A percentile compares a stretch with the other conserved stretches of the same genome.
Conservation (phyloP, 2,888 invertebrate species). For the Melieria picta region DNA sequence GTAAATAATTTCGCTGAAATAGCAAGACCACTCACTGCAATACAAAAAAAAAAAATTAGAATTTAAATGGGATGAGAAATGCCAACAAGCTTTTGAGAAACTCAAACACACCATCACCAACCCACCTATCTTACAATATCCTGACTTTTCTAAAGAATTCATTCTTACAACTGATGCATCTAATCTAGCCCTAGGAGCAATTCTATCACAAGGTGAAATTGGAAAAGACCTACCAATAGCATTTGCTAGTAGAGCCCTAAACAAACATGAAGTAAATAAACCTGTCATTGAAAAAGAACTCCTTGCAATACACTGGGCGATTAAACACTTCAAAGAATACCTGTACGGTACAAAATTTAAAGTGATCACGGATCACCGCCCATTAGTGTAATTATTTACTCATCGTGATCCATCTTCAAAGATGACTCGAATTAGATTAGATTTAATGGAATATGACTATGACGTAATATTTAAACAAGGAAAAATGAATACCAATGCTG, state of each 20-base stretch:
- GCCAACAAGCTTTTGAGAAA: conserved; percentile 25
- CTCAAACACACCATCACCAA: conserved; percentile 27
- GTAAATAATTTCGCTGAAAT: conserved; percentile 46
- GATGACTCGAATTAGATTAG: conserved; percentile 19
- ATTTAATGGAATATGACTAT: conserved; percentile 25
- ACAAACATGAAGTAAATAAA: conserved; percentile 48
- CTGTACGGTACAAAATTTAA: conserved; percentile 38
- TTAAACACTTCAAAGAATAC: conserved; percentile 46
- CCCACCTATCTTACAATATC: conserved; percentile 35
- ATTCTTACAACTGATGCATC: conserved; percentile 53
- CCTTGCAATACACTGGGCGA: conserved; percentile 42
- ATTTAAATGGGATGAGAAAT: not conserved
- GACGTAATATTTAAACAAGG: conserved; percentile 20
- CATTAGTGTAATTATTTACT: not conserved
- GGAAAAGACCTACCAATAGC: conserved; percentile 48
- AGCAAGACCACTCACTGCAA: conserved; percentile 37
- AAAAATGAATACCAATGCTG: conserved; percentile 15
- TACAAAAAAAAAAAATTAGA: conserved; percentile 41
- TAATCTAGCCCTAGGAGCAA: conserved; percentile 48
- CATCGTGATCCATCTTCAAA: not conserved
- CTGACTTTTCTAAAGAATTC: conserved; percentile 37
- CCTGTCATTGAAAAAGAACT: conserved; percentile 51
- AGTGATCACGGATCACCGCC: not conserved
- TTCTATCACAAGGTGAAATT: conserved; percentile 49
- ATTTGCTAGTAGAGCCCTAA: conserved; percentile 49